These are phyloP conservation scores for Pararge aegeria DNA, from an alignment of 1,140 invertebrate species.

Conservation along the genomic window DNA sequence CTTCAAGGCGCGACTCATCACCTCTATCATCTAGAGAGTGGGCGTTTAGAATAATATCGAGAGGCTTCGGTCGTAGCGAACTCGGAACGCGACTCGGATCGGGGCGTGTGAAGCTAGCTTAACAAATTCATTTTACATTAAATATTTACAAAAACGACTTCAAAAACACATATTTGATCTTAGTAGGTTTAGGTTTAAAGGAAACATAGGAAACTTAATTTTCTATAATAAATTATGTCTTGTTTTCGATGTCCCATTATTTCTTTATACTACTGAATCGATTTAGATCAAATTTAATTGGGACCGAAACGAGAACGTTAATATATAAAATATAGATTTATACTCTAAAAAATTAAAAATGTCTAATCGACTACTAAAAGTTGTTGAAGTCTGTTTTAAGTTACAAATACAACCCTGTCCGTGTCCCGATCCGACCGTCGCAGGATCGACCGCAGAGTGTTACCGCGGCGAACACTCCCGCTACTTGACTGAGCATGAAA, in stretches of 20 bases:
- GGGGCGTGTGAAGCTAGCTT: conserved; percentile 11
- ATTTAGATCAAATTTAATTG: background rate
- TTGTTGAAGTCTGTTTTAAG: background rate
- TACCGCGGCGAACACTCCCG: conserved; percentile 37
- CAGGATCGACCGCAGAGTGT: conserved; percentile 14
- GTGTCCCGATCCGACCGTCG: conserved; percentile 18
- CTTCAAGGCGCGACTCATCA: conserved; percentile 94
- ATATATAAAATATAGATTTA: too few species aligned
- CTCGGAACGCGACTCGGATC: conserved; percentile 19
- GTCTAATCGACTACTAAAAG: too few species aligned
- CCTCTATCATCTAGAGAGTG: conserved; percentile 87
- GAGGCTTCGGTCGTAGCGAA: conserved; percentile 29
- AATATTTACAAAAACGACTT: background rate
- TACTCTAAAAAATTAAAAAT: too few species aligned
- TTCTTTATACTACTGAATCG: background rate
- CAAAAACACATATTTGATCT: background rate
- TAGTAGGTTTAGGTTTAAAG: too few species aligned
- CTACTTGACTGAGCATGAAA: conserved; percentile 46
- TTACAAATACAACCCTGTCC: background rate
- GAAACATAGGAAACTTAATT: too few species aligned
- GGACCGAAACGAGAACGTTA: too few species aligned
- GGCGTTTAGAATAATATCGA: conserved; percentile 49
- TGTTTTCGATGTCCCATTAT: too few species aligned
- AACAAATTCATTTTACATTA: background rate
- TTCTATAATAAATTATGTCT: too few species aligned